Base-by-base conservation (phyloP, 2,888 invertebrate species). In the Slavum lentiscoides region DNA sequence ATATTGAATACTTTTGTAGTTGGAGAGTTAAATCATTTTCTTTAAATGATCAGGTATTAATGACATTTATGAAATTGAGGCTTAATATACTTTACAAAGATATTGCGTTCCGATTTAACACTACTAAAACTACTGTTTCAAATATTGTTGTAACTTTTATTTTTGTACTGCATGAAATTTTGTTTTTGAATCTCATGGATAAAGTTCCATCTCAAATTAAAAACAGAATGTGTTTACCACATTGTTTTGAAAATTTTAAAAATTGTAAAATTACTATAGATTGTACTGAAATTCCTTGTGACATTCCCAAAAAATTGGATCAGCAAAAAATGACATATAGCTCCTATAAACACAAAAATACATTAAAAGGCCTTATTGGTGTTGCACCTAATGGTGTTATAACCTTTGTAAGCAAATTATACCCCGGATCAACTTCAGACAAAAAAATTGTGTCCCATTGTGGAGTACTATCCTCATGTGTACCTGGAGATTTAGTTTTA, bases 351-450 rank as follows among this genome's bases (percentile, higher is more conserved):
- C 83, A 84, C 68, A 69, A 75, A 43, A 84, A 85, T 74, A 85
- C 85, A 11, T 74, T 84, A 64, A 85, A 85, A 82, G 83, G 74
- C 21, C 74, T 85, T 13, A 82, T 85, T 13, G 84, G 84, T 11
- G 84, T 84, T 74, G 85, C 85, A 39, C 85, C 85, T 39, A 84
- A 84, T 83, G 85, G 85, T 11, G 84, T 84, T 11, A 76, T 84
- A 11, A 84, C 84, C 8, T 85, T 83, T 83, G 82, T 83, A 1
- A 84, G 84, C 74, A 82, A 83, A 11, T 74, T 84, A 43, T 85
- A 84, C 82, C 84, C 84, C 30, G 85, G 85, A 13, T 83, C 84
- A 8, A 82, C 82, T 49, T 84, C 84, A 2, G 82, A 82, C 61
- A n/a, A 82, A 82, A 74, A 30, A 67, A 74, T 82, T 37, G 73